A percentile compares a stretch with the other conserved stretches of the same genome.
phyloP scores from a whole-genome alignment of 1,140 invertebrate species.

The Calycopis cecrops region DNA sequence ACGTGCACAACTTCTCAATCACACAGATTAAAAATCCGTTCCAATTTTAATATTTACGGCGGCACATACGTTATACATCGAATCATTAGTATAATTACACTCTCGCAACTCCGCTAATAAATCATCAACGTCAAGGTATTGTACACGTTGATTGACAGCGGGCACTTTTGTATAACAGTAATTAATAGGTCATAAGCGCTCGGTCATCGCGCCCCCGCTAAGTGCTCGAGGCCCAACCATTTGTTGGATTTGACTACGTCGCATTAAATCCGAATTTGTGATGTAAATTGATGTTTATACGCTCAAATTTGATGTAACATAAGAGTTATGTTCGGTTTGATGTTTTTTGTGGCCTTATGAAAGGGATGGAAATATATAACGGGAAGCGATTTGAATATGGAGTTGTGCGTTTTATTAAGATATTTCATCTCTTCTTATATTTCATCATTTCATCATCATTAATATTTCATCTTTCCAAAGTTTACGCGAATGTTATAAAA shows the following conservation, averaged over 20 bases:
- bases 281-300: not conserved
- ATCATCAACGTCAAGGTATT: slow-evolving; percentile 32
- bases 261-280: slow-evolving; percentile 10
- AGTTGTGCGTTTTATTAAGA: too few relatives aligned
- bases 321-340: too few relatives aligned
- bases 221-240: not conserved
- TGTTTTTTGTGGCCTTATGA: not conserved
- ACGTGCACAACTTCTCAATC: too few relatives aligned
- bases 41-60: not conserved
- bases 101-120: slow-evolving; percentile 26
- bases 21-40: too few relatives aligned
- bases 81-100: slow-evolving; percentile 20
- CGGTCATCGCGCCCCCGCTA: slow-evolving; percentile 23
- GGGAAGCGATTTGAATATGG: too few relatives aligned
- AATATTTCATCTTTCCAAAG: too few relatives aligned
- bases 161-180: slow-evolving; percentile 45
- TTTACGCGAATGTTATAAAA: too few relatives aligned
- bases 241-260: not conserved
- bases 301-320: too few relatives aligned
- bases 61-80: not conserved
- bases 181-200: slow-evolving; percentile 35
- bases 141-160: slow-evolving; percentile 33
- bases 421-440: too few relatives aligned
- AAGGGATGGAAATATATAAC: too few relatives aligned
- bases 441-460: too few relatives aligned